These are phyloP conservation scores for Toxotes lorentzi DNA, from an alignment of 2,797 vertebrate genomes.

Conservation along the genomic window DNA sequence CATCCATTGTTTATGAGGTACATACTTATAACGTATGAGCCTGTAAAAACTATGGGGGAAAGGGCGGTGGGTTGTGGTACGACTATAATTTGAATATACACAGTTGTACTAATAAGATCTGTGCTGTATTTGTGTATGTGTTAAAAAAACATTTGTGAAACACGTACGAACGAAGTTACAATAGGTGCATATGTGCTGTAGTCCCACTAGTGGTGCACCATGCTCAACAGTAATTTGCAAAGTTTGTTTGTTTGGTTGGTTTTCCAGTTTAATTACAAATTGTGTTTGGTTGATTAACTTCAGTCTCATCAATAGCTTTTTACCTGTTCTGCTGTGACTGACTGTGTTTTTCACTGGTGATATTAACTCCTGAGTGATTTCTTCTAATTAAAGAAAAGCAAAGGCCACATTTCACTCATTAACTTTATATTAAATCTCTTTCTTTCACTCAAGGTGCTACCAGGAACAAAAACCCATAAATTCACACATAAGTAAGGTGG, in stretches of 20 bases:
- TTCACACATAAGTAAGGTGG: neutral
- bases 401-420: neutral
- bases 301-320: neutral
- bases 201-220: neutral
- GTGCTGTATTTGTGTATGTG: neutral
- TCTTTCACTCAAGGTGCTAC: neutral
- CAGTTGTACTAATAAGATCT: neutral
- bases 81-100: conserved; percentile 6
- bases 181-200: neutral
- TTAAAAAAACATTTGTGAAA: neutral
- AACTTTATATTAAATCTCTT: neutral
- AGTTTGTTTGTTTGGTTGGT: neutral
- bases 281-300: neutral
- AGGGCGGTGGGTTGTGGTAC: neutral
- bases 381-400: conserved; percentile 2
- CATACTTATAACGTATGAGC: neutral
- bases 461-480: neutral
- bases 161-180: neutral
- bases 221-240: neutral
- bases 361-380: neutral
- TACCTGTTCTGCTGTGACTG: neutral
- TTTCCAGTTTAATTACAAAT: neutral
- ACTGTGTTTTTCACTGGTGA: neutral
- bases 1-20: conserved; percentile 38
- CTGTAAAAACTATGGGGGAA: neutral